Base-by-base conservation (phyloP, 2,797 vertebrate genomes). In the Dryobates pubescens region DNA sequence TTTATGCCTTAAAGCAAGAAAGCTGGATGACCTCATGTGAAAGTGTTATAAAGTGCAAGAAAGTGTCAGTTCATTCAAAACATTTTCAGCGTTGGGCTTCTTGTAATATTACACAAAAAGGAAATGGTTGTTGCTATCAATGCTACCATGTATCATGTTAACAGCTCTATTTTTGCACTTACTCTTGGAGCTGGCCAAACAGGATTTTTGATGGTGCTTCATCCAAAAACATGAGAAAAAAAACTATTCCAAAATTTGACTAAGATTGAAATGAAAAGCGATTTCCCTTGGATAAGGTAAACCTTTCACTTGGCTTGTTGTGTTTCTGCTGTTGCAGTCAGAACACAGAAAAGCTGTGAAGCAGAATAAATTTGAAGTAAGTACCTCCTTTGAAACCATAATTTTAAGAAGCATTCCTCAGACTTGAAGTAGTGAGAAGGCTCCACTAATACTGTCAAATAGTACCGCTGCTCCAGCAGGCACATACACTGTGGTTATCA, bases 61-160 rank as follows among this genome's bases (percentile, higher is more conserved):
- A 92, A 81, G 51, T 6, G 15, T 76, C 61, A 63, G 74, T 74
- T 88, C 94, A 94, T 82, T 95, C 67, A 79, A 88, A 95, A 77
- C 51, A 24, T 29, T 76, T 24, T 34, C 53, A 54, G 73, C 34
- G 57, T 82, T 79, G 38, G 32, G 88, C 89, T 92, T 82, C 89
- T 91, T 67, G 80, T 84, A 91, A 73, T 73, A 59, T 68, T 89
- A 94, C 88, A 94, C 89, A 92, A 88, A 89, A 94, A 93, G 93
- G 94, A 95, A 96, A 91, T 61, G 85, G 90, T 43, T 90, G 69
- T 43, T 89, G 79, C 87, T 94, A 77, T 92, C 91, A 73, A 47
- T 57, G 73, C 93, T 47, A 34, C 75, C 24, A 64, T 3, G 41
- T n/a, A 91, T 88, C 92, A 86, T 54, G 67, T 92, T 88, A 93